These are phyloP conservation scores for Paguma larvata DNA, from an alignment of 2,797 vertebrate species.

Conservation along the genomic window DNA sequence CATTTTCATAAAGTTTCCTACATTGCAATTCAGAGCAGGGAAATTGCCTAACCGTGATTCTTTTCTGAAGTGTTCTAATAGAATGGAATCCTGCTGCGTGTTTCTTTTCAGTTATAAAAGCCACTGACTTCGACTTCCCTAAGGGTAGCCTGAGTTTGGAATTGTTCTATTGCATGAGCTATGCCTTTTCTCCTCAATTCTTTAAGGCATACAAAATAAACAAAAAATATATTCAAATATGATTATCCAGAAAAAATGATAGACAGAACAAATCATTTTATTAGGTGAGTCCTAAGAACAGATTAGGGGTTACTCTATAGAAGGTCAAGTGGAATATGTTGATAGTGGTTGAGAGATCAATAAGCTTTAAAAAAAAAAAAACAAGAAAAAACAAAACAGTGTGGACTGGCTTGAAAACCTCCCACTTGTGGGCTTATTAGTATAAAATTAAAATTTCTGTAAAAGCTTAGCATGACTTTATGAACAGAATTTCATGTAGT, in stretches of 20 bases:
- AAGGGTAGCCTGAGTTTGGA: conserved; percentile 21
- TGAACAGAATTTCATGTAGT: background rate
- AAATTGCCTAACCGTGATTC: background rate
- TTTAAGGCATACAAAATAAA: conserved; percentile 8
- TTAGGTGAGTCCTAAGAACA: background rate
- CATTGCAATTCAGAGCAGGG: background rate
- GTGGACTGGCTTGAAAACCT: background rate
- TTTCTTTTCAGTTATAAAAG: conserved; percentile 11
- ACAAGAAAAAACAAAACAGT: background rate
- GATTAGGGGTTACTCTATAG: background rate
- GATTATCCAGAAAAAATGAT: background rate
- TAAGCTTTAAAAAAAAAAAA: background rate
- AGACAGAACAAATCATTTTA: background rate
- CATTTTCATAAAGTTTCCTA: conserved; percentile 55
- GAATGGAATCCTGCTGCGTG: background rate
- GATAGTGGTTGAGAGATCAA: background rate
- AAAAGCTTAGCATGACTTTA: background rate
- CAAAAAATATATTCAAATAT: background rate
- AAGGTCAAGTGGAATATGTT: background rate
- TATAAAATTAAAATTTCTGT: background rate
- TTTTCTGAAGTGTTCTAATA: conserved; percentile 15
- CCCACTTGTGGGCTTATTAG: background rate
- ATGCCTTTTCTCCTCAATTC: background rate
- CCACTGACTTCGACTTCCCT: conserved; percentile 2
- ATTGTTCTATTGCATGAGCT: background rate